phyloP scores from a whole-genome alignment of 2,113 vertebrate species.

The Fregata magnificens region DNA sequence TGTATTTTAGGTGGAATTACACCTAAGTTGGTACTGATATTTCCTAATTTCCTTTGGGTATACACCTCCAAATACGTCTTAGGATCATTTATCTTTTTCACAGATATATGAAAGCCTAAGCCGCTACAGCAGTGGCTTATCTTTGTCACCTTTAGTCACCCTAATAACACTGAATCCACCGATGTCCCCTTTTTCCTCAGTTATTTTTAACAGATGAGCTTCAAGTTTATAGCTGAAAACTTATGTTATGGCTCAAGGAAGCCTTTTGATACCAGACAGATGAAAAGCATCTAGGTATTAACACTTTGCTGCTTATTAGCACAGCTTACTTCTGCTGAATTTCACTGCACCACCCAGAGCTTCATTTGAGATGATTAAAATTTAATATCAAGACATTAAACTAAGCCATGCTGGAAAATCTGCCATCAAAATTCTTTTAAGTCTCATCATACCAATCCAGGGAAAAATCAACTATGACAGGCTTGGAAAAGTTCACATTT shows the following conservation, averaged over 20 bases:
- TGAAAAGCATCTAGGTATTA: neutral
- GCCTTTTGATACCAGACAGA: neutral
- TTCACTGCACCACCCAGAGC: neutral
- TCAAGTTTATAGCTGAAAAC: neutral
- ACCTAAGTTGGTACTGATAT: neutral
- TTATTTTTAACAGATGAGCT: conserved; percentile 17
- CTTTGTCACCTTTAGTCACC: neutral
- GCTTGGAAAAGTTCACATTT: conserved; percentile 27
- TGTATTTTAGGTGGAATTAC: neutral
- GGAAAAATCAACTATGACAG: conserved; percentile 1
- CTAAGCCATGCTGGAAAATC: neutral
- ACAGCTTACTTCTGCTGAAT: neutral
- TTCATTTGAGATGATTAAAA: conserved; percentile 33
- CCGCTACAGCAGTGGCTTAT: neutral
- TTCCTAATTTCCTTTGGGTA: neutral
- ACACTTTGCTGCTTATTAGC: conserved; percentile 7
- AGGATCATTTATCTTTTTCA: neutral
- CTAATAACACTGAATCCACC: neutral
- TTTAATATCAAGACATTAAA: neutral
- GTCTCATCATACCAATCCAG: conserved; percentile 28
- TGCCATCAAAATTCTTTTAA: conserved; percentile 28
- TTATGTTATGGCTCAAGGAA: neutral
- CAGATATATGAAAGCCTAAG: neutral
- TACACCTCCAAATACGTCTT: neutral
- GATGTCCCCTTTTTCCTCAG: neutral